phyloP scores from a whole-genome alignment of 2,888 invertebrate genomes.

The Papilio protenor region DNA sequence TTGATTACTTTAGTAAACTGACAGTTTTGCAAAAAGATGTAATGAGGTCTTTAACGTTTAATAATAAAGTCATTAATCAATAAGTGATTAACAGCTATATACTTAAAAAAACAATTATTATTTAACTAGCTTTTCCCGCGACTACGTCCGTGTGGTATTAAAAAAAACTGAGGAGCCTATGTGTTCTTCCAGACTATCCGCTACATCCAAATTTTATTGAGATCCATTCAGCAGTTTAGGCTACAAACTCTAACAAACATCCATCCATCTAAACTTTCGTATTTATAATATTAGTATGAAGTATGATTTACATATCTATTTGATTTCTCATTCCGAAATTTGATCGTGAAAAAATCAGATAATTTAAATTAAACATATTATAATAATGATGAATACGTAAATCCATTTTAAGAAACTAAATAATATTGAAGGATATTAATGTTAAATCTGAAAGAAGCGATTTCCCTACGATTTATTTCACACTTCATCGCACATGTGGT shows the following conservation, averaged over 20 bases:
- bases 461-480: constrained; percentile 4
- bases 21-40: background rate
- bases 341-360: background rate
- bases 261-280: too few species aligned
- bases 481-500: constrained; percentile 13
- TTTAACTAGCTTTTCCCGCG: background rate
- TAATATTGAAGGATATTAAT: background rate
- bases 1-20: background rate
- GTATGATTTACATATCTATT: background rate
- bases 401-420: too few species aligned
- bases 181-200: too few species aligned
- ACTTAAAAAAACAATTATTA: background rate
- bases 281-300: too few species aligned
- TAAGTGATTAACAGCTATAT: background rate
- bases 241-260: too few species aligned
- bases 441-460: background rate
- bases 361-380: background rate
- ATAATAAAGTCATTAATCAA: constrained; percentile 2
- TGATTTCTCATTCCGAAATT: background rate
- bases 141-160: too few species aligned
- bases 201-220: too few species aligned
- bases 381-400: too few species aligned
- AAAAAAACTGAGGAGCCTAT: too few species aligned
- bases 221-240: too few species aligned
- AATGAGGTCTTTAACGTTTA: background rate